phyloP scores from a whole-genome alignment of 2,888 invertebrate genomes.

The Anodontia alba region DNA sequence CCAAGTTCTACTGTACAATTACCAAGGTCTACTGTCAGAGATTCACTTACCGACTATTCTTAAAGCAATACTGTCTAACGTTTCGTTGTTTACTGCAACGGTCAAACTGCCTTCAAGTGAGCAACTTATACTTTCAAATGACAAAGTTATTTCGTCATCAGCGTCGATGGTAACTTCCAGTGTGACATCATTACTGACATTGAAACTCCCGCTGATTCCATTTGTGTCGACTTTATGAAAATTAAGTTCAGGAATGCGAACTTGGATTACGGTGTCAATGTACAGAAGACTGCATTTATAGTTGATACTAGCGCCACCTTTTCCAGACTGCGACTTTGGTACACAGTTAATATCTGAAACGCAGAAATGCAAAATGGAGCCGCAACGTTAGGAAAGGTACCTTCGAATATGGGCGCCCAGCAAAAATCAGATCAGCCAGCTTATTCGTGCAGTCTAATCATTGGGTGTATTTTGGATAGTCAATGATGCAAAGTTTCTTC shows the following conservation, averaged over 20 bases:
- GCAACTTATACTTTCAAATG: neutral
- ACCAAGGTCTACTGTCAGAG: no score
- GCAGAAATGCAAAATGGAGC: no score
- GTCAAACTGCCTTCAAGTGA: neutral
- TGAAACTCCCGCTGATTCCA: neutral
- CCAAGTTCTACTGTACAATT: no score
- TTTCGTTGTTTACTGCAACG: neutral
- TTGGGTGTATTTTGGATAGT: no score
- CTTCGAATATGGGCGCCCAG: no score
- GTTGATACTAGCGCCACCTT: no score
- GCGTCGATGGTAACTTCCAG: neutral
- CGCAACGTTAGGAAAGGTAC: no score
- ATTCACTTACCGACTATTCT: neutral
- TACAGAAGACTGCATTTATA: no score
- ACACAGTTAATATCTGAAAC: neutral
- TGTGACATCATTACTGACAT: neutral
- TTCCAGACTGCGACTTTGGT: no score
- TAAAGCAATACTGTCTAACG: neutral
- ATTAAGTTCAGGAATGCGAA: neutral
- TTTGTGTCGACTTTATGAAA: neutral
- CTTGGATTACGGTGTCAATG: neutral
- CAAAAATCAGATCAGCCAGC: no score
- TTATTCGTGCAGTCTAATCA: no score
- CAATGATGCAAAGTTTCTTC: no score
- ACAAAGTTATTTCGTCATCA: neutral